These are phyloP conservation scores for Percina caprodes DNA, from an alignment of 2,113 vertebrate genomes.

Conservation along the genomic window DNA sequence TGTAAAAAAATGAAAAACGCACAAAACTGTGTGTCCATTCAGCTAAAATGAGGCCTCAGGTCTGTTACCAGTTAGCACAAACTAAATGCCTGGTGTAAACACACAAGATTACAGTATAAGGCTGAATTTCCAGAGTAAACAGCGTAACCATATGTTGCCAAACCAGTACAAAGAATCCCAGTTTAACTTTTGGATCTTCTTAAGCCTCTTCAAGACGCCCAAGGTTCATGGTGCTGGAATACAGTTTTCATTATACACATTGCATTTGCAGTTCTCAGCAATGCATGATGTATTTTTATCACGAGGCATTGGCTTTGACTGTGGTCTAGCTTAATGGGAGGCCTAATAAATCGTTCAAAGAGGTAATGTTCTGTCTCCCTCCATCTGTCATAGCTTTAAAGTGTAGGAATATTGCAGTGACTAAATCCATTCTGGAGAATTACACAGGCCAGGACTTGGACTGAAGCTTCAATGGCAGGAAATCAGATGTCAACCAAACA, in stretches of 20 bases:
- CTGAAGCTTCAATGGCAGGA: conserved; percentile 17
- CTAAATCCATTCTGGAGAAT: conserved; percentile 29
- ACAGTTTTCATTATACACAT: conserved; percentile 16
- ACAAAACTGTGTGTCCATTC: not conserved
- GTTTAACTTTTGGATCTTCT: not conserved
- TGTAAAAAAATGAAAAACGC: not conserved
- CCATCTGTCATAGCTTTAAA: conserved; percentile 59
- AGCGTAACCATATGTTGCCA: not conserved
- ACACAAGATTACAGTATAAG: not conserved
- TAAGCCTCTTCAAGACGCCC: not conserved
- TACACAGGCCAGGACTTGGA: conserved; percentile 30
- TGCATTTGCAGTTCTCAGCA: conserved; percentile 25
- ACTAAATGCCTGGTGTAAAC: conserved; percentile 1
- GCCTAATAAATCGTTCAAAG: conserved; percentile 44
- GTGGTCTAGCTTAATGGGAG: conserved; percentile 35
- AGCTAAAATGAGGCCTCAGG: not conserved
- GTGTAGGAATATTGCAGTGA: conserved; percentile 36
- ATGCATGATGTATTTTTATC: conserved; percentile 30
- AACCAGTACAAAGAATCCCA: not conserved
- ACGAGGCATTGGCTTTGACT: conserved; percentile 15
- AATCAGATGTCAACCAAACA: conserved; percentile 24
- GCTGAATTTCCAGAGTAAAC: not conserved
- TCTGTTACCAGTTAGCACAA: not conserved
- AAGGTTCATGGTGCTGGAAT: not conserved
- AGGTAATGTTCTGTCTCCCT: conserved; percentile 36